A percentile compares a stretch with the other conserved stretches of the same genome.
These are phyloP conservation scores for Trachymyrmex cornetzi DNA, from an alignment of 1,140 invertebrate species.

Conservation along the genomic window DNA sequence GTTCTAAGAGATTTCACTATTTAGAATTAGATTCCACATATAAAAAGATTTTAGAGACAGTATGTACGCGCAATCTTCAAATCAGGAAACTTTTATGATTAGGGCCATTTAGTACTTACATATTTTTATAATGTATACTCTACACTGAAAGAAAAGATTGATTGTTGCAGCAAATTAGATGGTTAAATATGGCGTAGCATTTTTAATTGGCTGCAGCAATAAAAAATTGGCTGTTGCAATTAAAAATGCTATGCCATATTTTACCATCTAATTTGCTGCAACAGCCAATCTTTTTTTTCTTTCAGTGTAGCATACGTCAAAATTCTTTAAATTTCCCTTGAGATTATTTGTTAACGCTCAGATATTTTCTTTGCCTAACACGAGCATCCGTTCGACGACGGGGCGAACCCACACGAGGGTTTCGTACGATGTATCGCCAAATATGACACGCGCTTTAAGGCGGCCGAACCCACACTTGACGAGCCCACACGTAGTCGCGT, in stretches of 20 bases:
- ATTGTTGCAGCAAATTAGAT: too few species aligned
- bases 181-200: too few species aligned
- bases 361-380: conserved; percentile 52
- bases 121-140: background rate
- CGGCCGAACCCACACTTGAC: conserved; percentile 75
- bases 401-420: conserved; percentile 68
- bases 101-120: background rate
- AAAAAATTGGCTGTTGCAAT: too few species aligned
- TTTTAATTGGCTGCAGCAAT: too few species aligned
- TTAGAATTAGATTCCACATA: too few species aligned
- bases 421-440: conserved; percentile 73
- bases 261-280: too few species aligned
- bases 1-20: too few species aligned
- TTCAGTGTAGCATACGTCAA: too few species aligned
- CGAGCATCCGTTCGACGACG: conserved; percentile 36
- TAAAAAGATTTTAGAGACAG: too few species aligned
- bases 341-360: conserved; percentile 48
- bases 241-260: too few species aligned
- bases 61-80: background rate
- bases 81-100: conserved; percentile 9
- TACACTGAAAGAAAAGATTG: too few species aligned
- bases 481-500: conserved; percentile 70
- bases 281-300: too few species aligned
- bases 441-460: conserved; percentile 73
- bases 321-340: background rate